Conservation (phyloP, 2,888 invertebrate species). For the Campoplex capitator region DNA sequence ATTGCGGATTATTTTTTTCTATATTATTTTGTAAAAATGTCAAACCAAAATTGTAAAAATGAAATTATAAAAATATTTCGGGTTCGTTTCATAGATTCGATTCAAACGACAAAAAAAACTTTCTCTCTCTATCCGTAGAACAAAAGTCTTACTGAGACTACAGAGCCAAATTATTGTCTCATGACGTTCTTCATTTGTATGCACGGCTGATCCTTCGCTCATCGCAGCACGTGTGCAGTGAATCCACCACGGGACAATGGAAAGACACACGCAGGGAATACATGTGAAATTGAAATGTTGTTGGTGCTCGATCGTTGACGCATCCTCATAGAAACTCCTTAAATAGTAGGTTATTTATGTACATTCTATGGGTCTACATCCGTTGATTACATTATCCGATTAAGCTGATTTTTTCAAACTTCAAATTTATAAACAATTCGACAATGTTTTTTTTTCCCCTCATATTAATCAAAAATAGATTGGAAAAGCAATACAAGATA, state of each 20-base stretch:
- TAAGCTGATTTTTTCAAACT: background rate
- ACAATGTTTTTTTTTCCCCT: background rate
- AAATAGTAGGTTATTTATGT: constrained; percentile 3
- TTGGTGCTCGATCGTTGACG: constrained; percentile 32
- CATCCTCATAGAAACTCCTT: constrained; percentile 18
- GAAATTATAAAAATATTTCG: background rate
- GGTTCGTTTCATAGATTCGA: too few species aligned
- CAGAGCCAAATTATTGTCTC: constrained; percentile 30
- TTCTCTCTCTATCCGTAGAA: background rate
- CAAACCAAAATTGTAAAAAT: too few species aligned
- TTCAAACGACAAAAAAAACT: constrained; percentile 2
- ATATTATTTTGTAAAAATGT: too few species aligned
- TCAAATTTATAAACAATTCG: background rate
- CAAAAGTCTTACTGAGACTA: constrained; percentile 6
- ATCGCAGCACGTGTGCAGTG: constrained; percentile 40
- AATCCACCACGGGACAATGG: constrained; percentile 34
- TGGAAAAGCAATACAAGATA: background rate
- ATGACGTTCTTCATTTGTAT: constrained; percentile 46
- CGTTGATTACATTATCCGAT: background rate
- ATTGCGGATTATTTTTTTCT: too few species aligned
- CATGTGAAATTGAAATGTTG: constrained; percentile 20
- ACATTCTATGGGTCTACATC: background rate
- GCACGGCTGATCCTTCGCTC: constrained; percentile 17
- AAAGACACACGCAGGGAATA: constrained; percentile 7
- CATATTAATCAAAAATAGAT: background rate